These are phyloP conservation scores for Nycticorax nycticorax DNA, from an alignment of 2,113 vertebrate genomes.

Conservation along the genomic window DNA sequence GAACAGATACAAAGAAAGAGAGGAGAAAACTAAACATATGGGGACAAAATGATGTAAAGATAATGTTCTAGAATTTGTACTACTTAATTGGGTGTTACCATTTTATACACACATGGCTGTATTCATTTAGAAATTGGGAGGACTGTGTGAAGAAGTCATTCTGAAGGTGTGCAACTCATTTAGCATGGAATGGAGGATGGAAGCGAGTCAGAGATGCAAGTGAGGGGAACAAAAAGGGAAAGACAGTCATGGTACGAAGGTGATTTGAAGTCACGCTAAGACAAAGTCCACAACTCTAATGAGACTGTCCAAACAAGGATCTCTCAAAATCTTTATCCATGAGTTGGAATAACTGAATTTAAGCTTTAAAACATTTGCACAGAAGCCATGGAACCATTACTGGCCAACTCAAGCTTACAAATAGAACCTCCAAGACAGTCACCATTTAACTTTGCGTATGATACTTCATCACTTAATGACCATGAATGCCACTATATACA, in stretches of 20 bases:
- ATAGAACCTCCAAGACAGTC: neutral
- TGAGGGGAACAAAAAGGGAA: neutral
- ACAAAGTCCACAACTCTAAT: neutral
- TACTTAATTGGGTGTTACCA: neutral
- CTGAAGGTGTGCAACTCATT: neutral
- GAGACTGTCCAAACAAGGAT: neutral
- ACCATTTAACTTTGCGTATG: rapidly evolving
- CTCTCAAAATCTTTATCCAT: neutral
- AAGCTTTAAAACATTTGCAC: neutral
- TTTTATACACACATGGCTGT: neutral
- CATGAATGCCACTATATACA: neutral
- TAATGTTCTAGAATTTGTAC: neutral
- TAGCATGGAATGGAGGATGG: neutral
- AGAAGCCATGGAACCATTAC: neutral
- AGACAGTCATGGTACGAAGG: neutral
- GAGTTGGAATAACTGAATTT: neutral
- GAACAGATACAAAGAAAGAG: neutral
- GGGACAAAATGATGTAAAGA: neutral
- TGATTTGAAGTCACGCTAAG: neutral
- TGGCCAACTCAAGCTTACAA: neutral
- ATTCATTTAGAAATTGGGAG: neutral
- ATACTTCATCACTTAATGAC: neutral
- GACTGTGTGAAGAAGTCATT: neutral
- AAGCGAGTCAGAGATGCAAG: neutral
- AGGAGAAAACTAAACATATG: neutral